Percentiles rank a stretch among this genome's conserved stretches.
These are phyloP conservation scores for Zoanthus sociatus DNA, from an alignment of 92 coral and sea anemone genomes.

Conservation along the genomic window DNA sequence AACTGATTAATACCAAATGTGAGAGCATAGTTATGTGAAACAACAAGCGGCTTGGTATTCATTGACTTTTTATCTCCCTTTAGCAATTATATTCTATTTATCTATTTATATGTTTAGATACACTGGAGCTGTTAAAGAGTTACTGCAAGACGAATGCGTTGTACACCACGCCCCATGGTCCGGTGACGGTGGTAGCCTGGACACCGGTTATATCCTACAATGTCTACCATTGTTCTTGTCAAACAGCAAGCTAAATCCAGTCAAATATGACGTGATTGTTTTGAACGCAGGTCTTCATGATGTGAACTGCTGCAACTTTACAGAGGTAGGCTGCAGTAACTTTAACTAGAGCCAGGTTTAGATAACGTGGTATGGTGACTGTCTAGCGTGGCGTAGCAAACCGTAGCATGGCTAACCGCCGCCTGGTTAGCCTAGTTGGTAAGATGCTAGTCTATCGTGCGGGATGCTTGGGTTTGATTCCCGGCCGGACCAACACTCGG, in stretches of 20 bases:
- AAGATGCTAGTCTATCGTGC: too few relatives aligned
- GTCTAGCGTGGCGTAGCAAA: too few relatives aligned
- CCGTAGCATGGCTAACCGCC: too few relatives aligned
- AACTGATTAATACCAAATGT: too few relatives aligned
- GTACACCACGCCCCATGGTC: constrained; percentile 92
- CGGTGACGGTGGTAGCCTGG: constrained; percentile 90
- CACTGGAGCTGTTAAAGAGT: constrained; percentile 50
- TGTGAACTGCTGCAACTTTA: constrained; percentile 57
- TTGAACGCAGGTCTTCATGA: constrained; percentile 93
- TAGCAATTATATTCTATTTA: neutral
- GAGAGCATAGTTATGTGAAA: too few relatives aligned
- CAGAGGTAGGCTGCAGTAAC: constrained; percentile 12
- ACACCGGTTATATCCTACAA: constrained; percentile 79
- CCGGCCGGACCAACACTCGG: too few relatives aligned
- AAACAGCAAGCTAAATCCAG: constrained; percentile 63
- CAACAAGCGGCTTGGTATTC: too few relatives aligned
- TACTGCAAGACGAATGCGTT: constrained; percentile 69
- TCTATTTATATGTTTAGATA: constrained; percentile 45
- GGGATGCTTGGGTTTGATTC: too few relatives aligned
- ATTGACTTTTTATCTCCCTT: too few relatives aligned
- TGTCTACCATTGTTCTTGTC: constrained; percentile 78
- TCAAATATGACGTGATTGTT: constrained; percentile 85
- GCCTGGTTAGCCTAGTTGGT: too few relatives aligned
- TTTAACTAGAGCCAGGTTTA: too few relatives aligned
- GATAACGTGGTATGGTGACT: too few relatives aligned